Conservation (phyloP, 2,888 invertebrate genomes). For the Empis livida region DNA sequence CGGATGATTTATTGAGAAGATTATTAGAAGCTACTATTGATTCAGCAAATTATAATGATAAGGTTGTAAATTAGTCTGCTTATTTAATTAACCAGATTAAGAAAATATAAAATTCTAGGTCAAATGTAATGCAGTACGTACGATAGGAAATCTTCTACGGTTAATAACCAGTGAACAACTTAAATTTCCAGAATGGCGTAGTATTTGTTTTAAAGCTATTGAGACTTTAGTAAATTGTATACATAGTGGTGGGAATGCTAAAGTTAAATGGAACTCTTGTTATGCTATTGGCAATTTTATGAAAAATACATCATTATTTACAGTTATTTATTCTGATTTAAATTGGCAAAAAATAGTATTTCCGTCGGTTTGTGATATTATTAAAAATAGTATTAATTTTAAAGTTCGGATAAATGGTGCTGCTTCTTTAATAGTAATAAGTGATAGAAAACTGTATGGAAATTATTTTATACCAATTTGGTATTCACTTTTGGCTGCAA, state of each 20-base stretch:
- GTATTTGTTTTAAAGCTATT: constrained; percentile 46
- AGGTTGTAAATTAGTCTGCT: constrained; percentile 38
- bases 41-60: constrained; percentile 60
- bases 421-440: constrained; percentile 54
- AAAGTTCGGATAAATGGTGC: constrained; percentile 86
- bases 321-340: constrained; percentile 16
- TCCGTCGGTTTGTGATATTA: constrained; percentile 48
- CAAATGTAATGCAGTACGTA: constrained; percentile 56
- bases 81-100: background rate
- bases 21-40: constrained; percentile 52
- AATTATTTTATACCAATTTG: constrained; percentile 49
- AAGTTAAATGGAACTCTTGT: constrained; percentile 87
- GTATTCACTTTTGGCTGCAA: constrained; percentile 55
- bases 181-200: constrained; percentile 38
- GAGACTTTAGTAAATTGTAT: constrained; percentile 56
- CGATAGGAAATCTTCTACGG: constrained; percentile 66
- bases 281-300: constrained; percentile 73
- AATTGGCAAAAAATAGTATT: constrained; percentile 48
- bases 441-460: constrained; percentile 49
- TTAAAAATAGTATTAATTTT: constrained; percentile 65
- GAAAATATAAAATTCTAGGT: constrained; percentile 11
- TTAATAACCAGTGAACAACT: constrained; percentile 44
- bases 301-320: constrained; percentile 40
- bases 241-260: constrained; percentile 59
- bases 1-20: constrained; percentile 53